A percentile compares a stretch with the other conserved stretches of the same genome.
phyloP scores from a whole-genome alignment of 2,888 invertebrate species.

The Drosophila anomalata region DNA sequence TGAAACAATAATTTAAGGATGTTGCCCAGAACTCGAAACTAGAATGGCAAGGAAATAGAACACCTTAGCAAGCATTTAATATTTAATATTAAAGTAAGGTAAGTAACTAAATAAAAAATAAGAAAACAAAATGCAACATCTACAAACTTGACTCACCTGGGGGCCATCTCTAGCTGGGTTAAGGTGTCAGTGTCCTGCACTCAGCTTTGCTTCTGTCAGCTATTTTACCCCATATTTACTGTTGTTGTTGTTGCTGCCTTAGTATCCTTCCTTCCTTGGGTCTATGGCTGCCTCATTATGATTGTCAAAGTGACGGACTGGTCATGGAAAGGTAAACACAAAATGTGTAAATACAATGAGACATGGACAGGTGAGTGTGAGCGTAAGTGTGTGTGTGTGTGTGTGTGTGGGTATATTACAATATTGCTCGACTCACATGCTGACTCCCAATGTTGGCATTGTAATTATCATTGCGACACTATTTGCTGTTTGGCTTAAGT shows the following conservation, averaged over 20 bases:
- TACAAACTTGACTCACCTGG: background rate
- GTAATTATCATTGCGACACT: conserved; percentile 79
- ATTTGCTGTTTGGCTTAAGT: conserved; percentile 77
- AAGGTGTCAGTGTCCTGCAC: conserved; percentile 61
- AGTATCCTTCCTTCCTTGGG: conserved; percentile 43
- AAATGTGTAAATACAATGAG: conserved; percentile 73
- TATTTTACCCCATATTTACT: conserved; percentile 52
- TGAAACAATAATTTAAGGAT: too few species aligned
- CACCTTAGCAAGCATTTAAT: too few species aligned
- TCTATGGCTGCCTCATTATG: conserved; percentile 70
- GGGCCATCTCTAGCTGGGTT: conserved; percentile 61
- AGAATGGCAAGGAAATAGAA: too few species aligned
- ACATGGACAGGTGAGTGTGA: conserved; percentile 29
- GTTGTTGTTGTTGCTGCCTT: conserved; percentile 6
- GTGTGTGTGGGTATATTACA: conserved; percentile 21
- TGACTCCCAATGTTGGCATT: conserved; percentile 61
- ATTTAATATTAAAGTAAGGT: too few species aligned
- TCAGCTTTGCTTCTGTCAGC: conserved; percentile 74
- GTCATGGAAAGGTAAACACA: conserved; percentile 77
- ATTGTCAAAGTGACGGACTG: conserved; percentile 79
- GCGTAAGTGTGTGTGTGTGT: background rate
- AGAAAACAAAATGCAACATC: background rate
- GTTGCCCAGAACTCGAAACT: too few species aligned
- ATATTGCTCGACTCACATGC: conserved; percentile 37
- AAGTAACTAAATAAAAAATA: too few species aligned